phyloP scores from a whole-genome alignment of 2,797 vertebrate genomes.

The Protosalanx chinensis region DNA sequence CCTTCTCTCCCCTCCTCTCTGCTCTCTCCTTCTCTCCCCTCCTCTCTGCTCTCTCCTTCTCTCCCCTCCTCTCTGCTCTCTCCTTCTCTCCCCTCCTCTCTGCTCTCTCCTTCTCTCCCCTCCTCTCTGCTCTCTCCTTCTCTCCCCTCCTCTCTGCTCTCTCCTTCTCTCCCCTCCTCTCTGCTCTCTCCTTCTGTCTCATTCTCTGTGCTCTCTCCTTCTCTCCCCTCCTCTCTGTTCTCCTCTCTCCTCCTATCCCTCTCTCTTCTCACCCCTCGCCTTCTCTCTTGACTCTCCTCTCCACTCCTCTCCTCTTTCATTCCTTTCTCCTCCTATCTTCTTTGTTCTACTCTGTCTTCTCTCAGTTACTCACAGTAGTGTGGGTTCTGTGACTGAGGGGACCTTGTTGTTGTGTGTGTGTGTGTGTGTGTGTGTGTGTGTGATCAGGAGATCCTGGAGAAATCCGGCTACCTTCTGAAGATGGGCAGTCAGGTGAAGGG shows the following conservation, averaged over 20 bases:
- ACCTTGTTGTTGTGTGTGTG: conserved; percentile 8
- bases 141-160: too few relatives aligned
- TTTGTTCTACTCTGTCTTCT: neutral
- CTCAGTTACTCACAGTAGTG: neutral
- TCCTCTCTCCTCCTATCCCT: neutral
- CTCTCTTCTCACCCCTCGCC: neutral
- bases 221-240: too few relatives aligned
- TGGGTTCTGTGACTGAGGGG: neutral
- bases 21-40: neutral
- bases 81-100: neutral
- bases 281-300: too few relatives aligned
- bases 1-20: neutral
- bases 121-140: too few relatives aligned
- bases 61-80: neutral
- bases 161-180: too few relatives aligned
- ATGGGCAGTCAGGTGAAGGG: conserved; percentile 90
- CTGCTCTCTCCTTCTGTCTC: too few relatives aligned
- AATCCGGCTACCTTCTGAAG: conserved; percentile 93
- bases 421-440: conserved; percentile 15
- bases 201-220: too few relatives aligned
- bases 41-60: too few relatives aligned
- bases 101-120: too few relatives aligned
- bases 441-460: conserved; percentile 86
- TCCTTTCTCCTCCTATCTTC: neutral
- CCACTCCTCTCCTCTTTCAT: too few relatives aligned